phyloP scores from a whole-genome alignment of 2,797 vertebrate species.

The Gallirallus australis region DNA sequence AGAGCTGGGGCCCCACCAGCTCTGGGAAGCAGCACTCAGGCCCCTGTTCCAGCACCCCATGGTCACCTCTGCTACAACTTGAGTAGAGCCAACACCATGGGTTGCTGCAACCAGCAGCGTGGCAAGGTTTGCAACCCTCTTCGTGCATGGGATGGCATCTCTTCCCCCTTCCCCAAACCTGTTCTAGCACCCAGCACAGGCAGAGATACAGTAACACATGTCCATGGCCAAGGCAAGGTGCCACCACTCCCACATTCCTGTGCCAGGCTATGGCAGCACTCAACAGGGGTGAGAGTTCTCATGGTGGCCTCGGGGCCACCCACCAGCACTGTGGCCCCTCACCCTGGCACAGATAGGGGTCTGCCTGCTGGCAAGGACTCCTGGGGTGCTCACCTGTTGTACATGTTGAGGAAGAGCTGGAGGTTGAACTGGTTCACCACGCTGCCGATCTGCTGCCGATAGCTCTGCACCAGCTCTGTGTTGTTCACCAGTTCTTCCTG shows the following conservation, averaged over 20 bases:
- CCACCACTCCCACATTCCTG: neutral
- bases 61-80: neutral
- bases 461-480: conserved; percentile 95
- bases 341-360: rapidly evolving
- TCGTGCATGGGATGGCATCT: neutral
- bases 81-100: rapidly evolving
- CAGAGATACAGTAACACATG: rapidly evolving
- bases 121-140: neutral
- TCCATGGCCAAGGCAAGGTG: neutral
- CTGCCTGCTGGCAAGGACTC: neutral
- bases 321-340: neutral
- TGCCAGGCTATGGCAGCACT: neutral
- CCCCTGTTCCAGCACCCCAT: rapidly evolving
- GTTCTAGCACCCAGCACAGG: neutral
- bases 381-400: conserved; percentile 87
- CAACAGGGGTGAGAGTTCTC: neutral
- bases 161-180: neutral
- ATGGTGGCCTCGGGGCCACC: neutral
- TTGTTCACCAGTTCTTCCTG: conserved; percentile 96
- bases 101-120: neutral
- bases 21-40: neutral
- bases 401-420: conserved; percentile 99
- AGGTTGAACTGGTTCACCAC: conserved; percentile 95
- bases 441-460: conserved; percentile 92
- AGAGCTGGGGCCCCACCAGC: neutral